phyloP scores from a whole-genome alignment of 2,888 invertebrate genomes.

The Erebia aethiops region DNA sequence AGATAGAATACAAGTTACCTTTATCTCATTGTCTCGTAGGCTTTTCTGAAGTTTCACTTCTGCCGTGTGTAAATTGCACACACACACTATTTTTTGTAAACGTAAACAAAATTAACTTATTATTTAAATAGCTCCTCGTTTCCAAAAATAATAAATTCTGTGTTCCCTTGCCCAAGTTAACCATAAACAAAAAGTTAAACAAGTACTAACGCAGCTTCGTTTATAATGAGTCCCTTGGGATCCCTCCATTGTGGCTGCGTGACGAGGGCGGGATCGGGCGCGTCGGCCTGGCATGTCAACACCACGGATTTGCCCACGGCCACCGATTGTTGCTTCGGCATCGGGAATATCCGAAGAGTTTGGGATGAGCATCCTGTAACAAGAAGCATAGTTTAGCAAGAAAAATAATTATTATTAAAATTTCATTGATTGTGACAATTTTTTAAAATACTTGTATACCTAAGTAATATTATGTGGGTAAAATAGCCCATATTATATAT shows the following conservation, averaged over 20 bases:
- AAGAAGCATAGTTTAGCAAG: background rate
- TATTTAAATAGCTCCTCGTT: background rate
- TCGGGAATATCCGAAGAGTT: slow-evolving; percentile 87
- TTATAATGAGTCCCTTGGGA: slow-evolving; percentile 86
- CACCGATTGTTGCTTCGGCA: slow-evolving; percentile 86
- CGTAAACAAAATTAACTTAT: background rate
- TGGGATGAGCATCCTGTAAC: slow-evolving; percentile 73
- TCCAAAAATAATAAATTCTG: slow-evolving; percentile 1
- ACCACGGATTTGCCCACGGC: slow-evolving; percentile 89
- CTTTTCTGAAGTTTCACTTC: no score
- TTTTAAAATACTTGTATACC: no score
- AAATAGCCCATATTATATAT: no score
- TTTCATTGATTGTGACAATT: background rate
- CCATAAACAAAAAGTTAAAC: slow-evolving; percentile 16
- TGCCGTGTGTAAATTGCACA: no score
- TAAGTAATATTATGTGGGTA: no score
- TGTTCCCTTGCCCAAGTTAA: background rate
- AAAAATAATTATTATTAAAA: background rate
- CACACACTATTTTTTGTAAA: no score
- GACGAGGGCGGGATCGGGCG: slow-evolving; percentile 86
- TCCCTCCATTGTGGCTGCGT: slow-evolving; percentile 92
- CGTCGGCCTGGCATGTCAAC: slow-evolving; percentile 89
- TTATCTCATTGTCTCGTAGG: no score
- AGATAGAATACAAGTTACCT: no score
- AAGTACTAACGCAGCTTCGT: slow-evolving; percentile 85